Evolutionary conservation across 2,888 invertebrate genomes (phyloP).

Genomic region (Muscina levida): DNA sequence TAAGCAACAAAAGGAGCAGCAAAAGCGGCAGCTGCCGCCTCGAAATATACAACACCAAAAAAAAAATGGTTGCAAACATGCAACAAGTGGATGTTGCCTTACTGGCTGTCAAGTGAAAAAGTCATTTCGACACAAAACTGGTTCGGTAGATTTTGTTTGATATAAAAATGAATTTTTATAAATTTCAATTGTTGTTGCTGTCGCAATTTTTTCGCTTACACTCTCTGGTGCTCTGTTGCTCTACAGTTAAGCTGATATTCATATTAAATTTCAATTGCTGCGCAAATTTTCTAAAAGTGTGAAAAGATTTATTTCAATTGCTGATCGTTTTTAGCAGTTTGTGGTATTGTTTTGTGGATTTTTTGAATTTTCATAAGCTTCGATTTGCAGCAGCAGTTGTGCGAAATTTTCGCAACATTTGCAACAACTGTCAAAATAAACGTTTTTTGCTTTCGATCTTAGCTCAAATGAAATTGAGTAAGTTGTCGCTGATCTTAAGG

Average conservation of each 20-base stretch:
- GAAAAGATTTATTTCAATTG: slow-evolving; percentile 58
- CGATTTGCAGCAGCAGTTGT: not conserved
- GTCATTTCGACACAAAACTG: slow-evolving; percentile 48
- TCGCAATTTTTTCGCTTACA: not conserved
- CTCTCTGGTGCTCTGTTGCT: not conserved
- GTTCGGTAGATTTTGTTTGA: slow-evolving; percentile 62
- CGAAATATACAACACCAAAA: not conserved
- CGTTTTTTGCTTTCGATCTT: not conserved
- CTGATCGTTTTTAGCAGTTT: not conserved
- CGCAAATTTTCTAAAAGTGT: slow-evolving; percentile 41
- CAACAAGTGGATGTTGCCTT: slow-evolving; percentile 64
- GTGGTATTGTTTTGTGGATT: not conserved
- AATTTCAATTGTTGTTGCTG: slow-evolving; percentile 19
- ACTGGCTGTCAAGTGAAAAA: slow-evolving; percentile 60
- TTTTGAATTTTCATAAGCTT: too few species aligned
- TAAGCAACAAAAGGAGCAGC: slow-evolving; percentile 23
- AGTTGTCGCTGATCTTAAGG: not conserved
- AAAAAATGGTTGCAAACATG: slow-evolving; percentile 49
- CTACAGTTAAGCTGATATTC: slow-evolving; percentile 21
- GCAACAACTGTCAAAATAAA: slow-evolving; percentile 35
- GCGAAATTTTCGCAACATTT: slow-evolving; percentile 24
- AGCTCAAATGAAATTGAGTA: not conserved
- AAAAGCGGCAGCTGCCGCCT: not conserved
- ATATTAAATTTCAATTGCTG: slow-evolving; percentile 56
- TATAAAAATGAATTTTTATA: slow-evolving; percentile 35